Evolutionary conservation across 2,113 vertebrate species (phyloP).

Genomic region (Labeo rohita): DNA sequence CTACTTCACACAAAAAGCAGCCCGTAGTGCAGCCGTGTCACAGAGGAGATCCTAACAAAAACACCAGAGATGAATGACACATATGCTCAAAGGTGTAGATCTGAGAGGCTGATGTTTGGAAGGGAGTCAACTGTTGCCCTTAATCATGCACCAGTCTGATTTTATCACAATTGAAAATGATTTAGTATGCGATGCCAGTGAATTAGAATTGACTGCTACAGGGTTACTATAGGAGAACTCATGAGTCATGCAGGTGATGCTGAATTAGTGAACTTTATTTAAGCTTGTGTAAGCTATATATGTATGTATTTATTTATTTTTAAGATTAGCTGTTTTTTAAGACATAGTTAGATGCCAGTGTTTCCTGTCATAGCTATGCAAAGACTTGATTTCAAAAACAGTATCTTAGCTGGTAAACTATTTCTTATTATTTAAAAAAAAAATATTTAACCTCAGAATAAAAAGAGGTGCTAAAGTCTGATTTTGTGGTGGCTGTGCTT

Average conservation of each 20-base stretch:
- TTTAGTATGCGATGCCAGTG: not conserved
- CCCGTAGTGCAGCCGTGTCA: not conserved
- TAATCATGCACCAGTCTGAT: not conserved
- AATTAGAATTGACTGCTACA: not conserved
- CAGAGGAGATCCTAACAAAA: slow-evolving; percentile 4
- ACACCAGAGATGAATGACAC: slow-evolving; percentile 3
- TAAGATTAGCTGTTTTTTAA: no score
- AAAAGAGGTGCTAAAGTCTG: no score
- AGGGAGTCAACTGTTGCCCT: not conserved
- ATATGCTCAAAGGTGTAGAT: not conserved
- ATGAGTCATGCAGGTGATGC: slow-evolving; percentile 9
- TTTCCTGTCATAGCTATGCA: no score
- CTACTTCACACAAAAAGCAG: slow-evolving; percentile 14
- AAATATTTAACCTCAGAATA: no score
- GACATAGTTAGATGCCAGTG: no score
- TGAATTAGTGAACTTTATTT: not conserved
- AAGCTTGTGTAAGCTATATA: no score
- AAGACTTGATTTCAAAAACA: no score
- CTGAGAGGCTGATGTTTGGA: not conserved
- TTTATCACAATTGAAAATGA: not conserved
- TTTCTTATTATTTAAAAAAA: no score
- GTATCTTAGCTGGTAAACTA: no score
- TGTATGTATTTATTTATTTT: no score
- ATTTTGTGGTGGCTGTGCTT: no score
- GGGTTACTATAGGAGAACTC: not conserved